These are phyloP conservation scores for Lasiurus borealis DNA, from an alignment of 2,113 vertebrate species.

Conservation along the genomic window DNA sequence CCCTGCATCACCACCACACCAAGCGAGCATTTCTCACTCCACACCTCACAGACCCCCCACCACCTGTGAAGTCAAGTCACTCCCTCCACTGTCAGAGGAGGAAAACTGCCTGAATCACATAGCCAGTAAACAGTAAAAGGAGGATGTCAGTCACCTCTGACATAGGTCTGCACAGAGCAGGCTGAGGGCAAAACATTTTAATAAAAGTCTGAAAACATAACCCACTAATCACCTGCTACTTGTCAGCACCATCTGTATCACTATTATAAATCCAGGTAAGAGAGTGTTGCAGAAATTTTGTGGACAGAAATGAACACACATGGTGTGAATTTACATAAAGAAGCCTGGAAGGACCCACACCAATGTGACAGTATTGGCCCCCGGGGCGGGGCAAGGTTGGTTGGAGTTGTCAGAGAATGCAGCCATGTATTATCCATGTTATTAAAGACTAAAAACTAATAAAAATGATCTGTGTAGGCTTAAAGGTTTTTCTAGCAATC, in stretches of 20 bases:
- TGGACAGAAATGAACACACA: background rate
- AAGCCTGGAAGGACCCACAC: background rate
- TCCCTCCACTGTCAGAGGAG: background rate
- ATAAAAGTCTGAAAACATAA: background rate
- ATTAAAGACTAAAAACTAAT: conserved; percentile 28
- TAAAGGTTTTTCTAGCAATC: background rate
- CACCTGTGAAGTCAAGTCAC: background rate
- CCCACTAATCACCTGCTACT: background rate
- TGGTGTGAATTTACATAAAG: background rate
- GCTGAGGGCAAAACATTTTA: background rate
- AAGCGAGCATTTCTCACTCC: background rate
- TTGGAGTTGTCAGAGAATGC: background rate
- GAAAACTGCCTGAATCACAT: background rate
- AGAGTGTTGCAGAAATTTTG: background rate
- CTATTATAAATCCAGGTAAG: background rate
- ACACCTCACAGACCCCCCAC: background rate
- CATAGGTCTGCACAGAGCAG: background rate
- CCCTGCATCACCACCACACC: accelerated
- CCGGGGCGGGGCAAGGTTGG: background rate
- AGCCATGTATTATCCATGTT: background rate
- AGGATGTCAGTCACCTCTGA: background rate
- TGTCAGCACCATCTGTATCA: background rate
- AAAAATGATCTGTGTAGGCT: background rate
- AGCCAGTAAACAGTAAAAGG: background rate
- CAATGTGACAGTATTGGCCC: background rate